These are phyloP conservation scores for Metallyticus violacea DNA, from an alignment of 2,888 invertebrate species.

Conservation along the genomic window DNA sequence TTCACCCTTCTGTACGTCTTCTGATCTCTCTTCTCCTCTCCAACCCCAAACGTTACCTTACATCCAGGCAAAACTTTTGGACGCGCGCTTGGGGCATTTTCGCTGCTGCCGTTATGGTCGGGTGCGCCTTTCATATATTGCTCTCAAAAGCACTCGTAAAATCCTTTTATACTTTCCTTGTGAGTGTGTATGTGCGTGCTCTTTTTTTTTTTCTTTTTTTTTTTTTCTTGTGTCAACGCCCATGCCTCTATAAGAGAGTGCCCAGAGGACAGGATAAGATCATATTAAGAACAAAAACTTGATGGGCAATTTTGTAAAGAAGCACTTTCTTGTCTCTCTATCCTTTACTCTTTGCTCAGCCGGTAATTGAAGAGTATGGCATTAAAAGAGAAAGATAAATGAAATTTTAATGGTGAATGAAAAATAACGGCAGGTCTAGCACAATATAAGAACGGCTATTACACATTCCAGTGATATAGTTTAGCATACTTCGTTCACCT, in stretches of 20 bases:
- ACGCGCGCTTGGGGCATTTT: not conserved
- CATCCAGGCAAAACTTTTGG: not conserved
- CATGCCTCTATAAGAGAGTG: not conserved
- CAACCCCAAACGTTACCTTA: not conserved
- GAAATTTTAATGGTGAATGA: not conserved
- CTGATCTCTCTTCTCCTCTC: too few relatives aligned
- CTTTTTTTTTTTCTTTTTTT: too few relatives aligned
- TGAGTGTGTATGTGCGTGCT: too few relatives aligned
- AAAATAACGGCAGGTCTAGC: not conserved
- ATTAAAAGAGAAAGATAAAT: not conserved
- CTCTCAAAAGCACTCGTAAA: conserved; percentile 9
- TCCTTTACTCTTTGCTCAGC: not conserved
- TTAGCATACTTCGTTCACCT: not conserved
- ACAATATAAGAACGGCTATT: not conserved
- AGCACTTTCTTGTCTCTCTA: not conserved
- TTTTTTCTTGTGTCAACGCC: not conserved
- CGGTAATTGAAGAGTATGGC: not conserved
- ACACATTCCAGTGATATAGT: not conserved
- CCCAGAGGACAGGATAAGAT: not conserved
- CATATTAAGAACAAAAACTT: not conserved
- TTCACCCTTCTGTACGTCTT: too few relatives aligned
- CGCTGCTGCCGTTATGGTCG: not conserved
- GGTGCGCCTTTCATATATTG: not conserved
- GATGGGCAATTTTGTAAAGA: not conserved
- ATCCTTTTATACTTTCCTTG: not conserved